Percentiles rank a stretch among this genome's conserved stretches.
These are phyloP conservation scores for Thysanoteuthis rhombus DNA, from an alignment of 2,888 invertebrate species.

Conservation along the genomic window DNA sequence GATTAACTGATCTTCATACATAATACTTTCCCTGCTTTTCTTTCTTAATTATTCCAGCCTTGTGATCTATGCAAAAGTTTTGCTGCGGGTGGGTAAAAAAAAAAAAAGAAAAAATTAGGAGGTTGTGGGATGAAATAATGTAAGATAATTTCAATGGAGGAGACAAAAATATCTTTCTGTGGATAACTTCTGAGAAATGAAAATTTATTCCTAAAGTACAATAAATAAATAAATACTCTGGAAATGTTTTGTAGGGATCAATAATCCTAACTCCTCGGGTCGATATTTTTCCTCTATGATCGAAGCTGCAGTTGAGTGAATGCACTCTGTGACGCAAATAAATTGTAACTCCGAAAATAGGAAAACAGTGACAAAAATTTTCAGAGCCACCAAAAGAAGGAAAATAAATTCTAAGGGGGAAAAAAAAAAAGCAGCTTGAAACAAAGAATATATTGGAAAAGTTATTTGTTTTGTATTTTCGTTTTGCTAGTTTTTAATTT, in stretches of 20 bases:
- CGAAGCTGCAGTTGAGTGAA: background rate
- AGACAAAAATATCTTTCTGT: conserved; percentile 12
- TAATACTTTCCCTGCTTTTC: background rate
- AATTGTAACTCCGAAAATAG: background rate
- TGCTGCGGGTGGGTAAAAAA: background rate
- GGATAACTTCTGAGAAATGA: background rate
- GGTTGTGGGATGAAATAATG: background rate
- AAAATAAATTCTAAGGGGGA: background rate
- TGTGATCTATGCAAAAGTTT: background rate
- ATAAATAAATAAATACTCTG: background rate
- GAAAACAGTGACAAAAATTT: background rate
- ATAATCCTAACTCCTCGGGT: background rate
- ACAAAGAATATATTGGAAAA: background rate
- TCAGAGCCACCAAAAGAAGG: background rate
- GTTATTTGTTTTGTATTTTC: no score
- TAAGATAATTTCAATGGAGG: background rate
- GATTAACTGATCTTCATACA: background rate
- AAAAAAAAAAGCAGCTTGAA: background rate
- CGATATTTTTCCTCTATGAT: background rate
- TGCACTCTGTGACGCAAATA: background rate
- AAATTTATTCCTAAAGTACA: background rate
- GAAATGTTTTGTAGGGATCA: background rate
- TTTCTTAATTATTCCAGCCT: background rate
- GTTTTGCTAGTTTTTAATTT: background rate
- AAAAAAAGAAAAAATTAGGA: background rate